Conservation (phyloP, 2,888 invertebrate species). For the Drosophila formosana region DNA sequence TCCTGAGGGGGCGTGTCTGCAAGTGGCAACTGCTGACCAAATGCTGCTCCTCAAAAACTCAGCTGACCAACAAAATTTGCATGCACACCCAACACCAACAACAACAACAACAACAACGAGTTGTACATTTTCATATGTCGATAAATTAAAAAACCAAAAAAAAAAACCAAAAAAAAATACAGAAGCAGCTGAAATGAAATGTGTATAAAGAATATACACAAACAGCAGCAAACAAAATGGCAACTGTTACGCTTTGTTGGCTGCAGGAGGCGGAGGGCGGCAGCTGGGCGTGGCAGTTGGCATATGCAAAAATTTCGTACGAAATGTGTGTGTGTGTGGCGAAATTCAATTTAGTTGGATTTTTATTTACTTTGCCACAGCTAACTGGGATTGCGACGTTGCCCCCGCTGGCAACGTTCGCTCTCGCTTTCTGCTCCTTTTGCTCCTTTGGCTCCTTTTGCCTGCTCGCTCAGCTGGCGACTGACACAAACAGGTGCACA, state of each 20-base stretch:
- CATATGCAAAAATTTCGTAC: conserved; percentile 54
- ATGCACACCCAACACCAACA: conserved; percentile 27
- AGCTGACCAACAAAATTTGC: conserved; percentile 52
- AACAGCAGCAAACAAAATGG: conserved; percentile 14
- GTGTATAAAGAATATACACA: conserved; percentile 15
- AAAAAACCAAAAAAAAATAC: neutral
- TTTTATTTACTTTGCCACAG: conserved; percentile 69
- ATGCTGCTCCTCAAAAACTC: conserved; percentile 26
- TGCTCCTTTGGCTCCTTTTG: neutral
- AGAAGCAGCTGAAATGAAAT: neutral
- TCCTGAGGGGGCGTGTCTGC: neutral
- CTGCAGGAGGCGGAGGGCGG: conserved; percentile 14
- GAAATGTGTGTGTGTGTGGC: conserved; percentile 46
- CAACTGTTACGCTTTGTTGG: conserved; percentile 17
- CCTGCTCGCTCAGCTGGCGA: conserved; percentile 16
- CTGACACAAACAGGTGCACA: conserved; percentile 63
- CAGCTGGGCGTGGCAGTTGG: conserved; percentile 45
- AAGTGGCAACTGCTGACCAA: conserved; percentile 26
- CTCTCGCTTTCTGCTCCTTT: neutral
- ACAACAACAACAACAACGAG: conserved; percentile 21
- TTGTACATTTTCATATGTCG: conserved; percentile 52
- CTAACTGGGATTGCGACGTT: conserved; percentile 29
- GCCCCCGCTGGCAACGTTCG: neutral
- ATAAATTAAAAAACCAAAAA: conserved; percentile 49
- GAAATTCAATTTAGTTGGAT: conserved; percentile 68